A percentile compares a stretch with the other conserved stretches of the same genome.
These are phyloP conservation scores for Drosophila varians DNA, from an alignment of 1,140 invertebrate genomes.

Conservation along the genomic window DNA sequence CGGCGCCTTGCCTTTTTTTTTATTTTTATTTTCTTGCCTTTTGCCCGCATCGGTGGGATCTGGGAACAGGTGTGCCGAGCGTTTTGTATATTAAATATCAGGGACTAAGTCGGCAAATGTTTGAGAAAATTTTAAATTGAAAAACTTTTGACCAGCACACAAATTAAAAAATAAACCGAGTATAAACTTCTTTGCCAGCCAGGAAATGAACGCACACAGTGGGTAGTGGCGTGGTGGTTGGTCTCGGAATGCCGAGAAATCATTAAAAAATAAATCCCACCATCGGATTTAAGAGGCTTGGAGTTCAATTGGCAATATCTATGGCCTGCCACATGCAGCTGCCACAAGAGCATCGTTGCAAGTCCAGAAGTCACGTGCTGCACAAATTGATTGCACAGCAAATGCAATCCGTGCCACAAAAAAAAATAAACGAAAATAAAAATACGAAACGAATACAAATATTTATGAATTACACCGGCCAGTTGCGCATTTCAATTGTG, in stretches of 20 bases:
- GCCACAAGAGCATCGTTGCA: slow-evolving; percentile 7
- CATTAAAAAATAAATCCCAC: slow-evolving; percentile 31
- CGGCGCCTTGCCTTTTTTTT: slow-evolving; percentile 34
- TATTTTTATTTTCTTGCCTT: not conserved
- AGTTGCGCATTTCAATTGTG: slow-evolving; percentile 48
- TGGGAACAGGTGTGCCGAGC: slow-evolving; percentile 61
- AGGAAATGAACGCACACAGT: slow-evolving; percentile 19
- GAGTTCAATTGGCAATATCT: slow-evolving; percentile 51
- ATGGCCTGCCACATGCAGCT: slow-evolving; percentile 50
- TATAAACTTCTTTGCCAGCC: slow-evolving; percentile 50
- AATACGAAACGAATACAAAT: slow-evolving; percentile 36
- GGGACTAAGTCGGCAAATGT: slow-evolving; percentile 53
- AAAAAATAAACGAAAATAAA: slow-evolving; percentile 7
- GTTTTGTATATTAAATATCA: slow-evolving; percentile 76
- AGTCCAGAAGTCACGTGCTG: slow-evolving; percentile 60
- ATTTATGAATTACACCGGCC: slow-evolving; percentile 50
- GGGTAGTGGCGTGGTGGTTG: not conserved
- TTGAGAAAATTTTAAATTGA: slow-evolving; percentile 77
- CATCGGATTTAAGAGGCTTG: slow-evolving; percentile 39
- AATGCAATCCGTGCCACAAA: slow-evolving; percentile 15
- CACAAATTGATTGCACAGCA: slow-evolving; percentile 51
- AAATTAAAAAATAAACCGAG: slow-evolving; percentile 75
- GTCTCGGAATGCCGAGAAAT: not conserved
- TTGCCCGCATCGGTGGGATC: slow-evolving; percentile 21
- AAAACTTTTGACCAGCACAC: slow-evolving; percentile 70